These are phyloP conservation scores for Oscarella lobularis DNA, from an alignment of 37 sponge, comb jelly and placozoan genomes.

Conservation along the genomic window DNA sequence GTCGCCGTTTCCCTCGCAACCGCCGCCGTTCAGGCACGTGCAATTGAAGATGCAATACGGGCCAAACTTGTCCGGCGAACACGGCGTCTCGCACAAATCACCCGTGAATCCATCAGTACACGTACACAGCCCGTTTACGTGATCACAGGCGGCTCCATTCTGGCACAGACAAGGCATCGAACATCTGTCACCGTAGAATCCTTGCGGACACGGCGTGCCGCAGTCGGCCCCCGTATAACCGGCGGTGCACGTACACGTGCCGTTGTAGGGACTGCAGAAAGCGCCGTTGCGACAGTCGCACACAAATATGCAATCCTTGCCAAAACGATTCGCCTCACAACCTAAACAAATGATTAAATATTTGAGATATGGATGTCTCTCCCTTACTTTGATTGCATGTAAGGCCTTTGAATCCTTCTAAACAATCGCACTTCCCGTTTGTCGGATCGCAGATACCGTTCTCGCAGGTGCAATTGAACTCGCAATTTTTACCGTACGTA, in stretches of 20 bases:
- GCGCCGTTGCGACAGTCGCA: not conserved
- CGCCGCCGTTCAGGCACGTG: not conserved
- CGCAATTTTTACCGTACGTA: not conserved
- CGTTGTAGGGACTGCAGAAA: not conserved
- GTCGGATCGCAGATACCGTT: not conserved
- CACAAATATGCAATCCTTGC: not conserved
- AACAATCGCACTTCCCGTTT: not conserved
- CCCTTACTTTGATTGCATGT: conserved; percentile 1
- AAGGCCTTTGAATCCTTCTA: not conserved
- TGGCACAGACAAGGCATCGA: not conserved
- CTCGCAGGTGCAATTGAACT: not conserved
- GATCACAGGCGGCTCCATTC: not conserved
- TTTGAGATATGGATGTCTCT: not conserved
- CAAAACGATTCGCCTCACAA: not conserved
- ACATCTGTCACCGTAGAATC: not conserved
- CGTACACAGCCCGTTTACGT: not conserved
- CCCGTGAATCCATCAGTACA: not conserved
- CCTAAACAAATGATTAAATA: not conserved
- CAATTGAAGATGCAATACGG: not conserved
- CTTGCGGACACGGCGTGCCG: not conserved
- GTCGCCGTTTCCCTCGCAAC: not conserved
- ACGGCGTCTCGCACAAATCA: not conserved
- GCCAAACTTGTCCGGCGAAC: not conserved
- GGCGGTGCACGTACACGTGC: not conserved
- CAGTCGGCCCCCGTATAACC: not conserved